phyloP scores from a whole-genome alignment of 1,140 invertebrate species.

The Drosophila equinoxialis region DNA sequence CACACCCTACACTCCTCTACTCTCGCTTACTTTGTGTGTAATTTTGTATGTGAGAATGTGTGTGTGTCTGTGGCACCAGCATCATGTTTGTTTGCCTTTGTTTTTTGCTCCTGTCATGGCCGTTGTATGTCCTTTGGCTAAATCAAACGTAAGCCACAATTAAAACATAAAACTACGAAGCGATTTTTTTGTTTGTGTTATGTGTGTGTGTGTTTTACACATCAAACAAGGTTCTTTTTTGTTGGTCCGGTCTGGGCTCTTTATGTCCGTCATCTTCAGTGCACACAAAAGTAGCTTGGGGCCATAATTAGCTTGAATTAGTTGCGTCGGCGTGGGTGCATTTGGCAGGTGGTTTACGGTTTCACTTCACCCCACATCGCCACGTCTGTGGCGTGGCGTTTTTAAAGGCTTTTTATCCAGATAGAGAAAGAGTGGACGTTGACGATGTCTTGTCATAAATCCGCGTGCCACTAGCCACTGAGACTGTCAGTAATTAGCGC shows the following conservation, averaged over 20 bases:
- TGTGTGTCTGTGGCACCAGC: conserved; percentile 55
- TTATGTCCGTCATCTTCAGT: conserved; percentile 52
- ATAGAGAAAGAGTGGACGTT: conserved; percentile 36
- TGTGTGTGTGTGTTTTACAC: conserved; percentile 38
- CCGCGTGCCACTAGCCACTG: conserved; percentile 55
- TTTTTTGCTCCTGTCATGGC: conserved; percentile 75
- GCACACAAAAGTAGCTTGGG: conserved; percentile 29
- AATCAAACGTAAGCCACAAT: conserved; percentile 80
- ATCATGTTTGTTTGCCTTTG: conserved; percentile 75
- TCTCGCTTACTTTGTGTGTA: not conserved
- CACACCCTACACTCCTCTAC: not conserved
- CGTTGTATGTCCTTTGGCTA: conserved; percentile 69
- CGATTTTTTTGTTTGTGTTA: not conserved
- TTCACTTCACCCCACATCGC: not conserved
- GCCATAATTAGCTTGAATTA: conserved; percentile 73
- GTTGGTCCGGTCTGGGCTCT: not conserved
- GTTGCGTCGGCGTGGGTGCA: conserved; percentile 60
- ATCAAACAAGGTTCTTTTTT: conserved; percentile 55
- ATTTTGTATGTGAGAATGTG: conserved; percentile 28
- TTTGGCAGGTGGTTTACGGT: conserved; percentile 56
- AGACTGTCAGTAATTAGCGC: conserved; percentile 73
- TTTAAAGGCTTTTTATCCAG: conserved; percentile 5
- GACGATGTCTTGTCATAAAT: conserved; percentile 73
- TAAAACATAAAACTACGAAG: conserved; percentile 71
- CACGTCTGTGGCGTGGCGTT: not conserved